Evolutionary conservation across 92 coral and sea anemone species (phyloP), one percentile per base, ranked within the genome.

Genomic region (Bergia puertoricense): DNA sequence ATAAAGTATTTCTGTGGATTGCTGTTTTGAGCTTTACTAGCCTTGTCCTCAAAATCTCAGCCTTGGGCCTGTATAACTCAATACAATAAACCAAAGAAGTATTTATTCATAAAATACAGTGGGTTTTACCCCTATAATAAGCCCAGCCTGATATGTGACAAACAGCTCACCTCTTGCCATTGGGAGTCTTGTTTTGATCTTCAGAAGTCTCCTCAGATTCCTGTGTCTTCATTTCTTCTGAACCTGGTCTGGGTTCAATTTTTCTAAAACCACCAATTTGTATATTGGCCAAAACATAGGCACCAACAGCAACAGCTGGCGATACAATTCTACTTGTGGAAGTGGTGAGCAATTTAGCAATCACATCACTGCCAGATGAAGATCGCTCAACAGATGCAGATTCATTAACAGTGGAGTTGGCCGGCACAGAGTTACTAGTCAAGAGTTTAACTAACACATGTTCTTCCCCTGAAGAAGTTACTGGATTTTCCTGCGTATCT

Each of bases 171-270:
- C 85, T 86, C 66, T 48, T 86, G 50, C 79, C 91, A 92, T 62
- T 42, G n/a, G 76, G 74, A 51, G 75, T 90, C 91, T 54, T 74
- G 73, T 73, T 87, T 88, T 42, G 56, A 48, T 78, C 80, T 91
- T 44, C 89, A 85, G 40, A 84, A 80, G 51, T 81, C 72, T 38
- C 82, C 77, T 37, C 36, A 51, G 67, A 66, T 91, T 69, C 86
- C 43, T 69, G 86, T 36, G 90, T 82, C 46, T 65, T 80, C 42
- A 48, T 14, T 16, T 88, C 84, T 54, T 92, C 93, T 40, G 85
- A 51, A 37, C 85, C 88, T 3, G 99, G 99, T 77, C 96, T 96
- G 11, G 99, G 99, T 81, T 96, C 99, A 59, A 96, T 96, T 88
- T 96, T 96, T 43, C 99, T 90, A 82, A 96, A 92, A 13, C 97